A percentile compares a stretch with the other conserved stretches of the same genome.
These are phyloP conservation scores for Caenorhabditis sinica DNA, from an alignment of 2,888 invertebrate genomes.

Conservation along the genomic window DNA sequence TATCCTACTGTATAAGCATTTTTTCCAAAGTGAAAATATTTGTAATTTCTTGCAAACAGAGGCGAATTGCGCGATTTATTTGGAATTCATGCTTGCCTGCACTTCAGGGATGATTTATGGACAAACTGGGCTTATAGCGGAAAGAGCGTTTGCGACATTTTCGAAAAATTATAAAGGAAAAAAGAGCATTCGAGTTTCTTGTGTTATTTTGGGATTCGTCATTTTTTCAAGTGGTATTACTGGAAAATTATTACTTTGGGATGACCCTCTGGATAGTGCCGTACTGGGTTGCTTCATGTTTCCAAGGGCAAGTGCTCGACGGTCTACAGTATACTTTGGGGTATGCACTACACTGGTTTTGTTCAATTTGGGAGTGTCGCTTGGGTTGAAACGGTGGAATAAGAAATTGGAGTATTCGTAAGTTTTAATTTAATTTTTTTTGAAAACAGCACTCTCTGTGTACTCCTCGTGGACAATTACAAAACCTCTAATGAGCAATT, in stretches of 20 bases:
- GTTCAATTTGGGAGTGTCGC: slow-evolving; percentile 17
- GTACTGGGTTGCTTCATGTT: slow-evolving; percentile 25
- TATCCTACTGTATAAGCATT: slow-evolving; percentile 24
- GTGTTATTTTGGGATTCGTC: background rate
- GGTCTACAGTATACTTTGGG: slow-evolving; percentile 4
- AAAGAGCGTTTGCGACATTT: slow-evolving; percentile 29
- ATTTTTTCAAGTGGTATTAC: slow-evolving; percentile 5
- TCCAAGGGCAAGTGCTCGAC: slow-evolving; percentile 3
- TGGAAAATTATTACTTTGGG: slow-evolving; percentile 10
- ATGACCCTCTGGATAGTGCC: slow-evolving; percentile 22
- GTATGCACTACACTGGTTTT: slow-evolving; percentile 8
- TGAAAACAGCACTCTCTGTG: no score
- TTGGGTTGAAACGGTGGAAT: slow-evolving; percentile 21
- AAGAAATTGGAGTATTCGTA: slow-evolving; percentile 29
- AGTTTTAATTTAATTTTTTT: no score
- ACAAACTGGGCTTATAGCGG: slow-evolving; percentile 46
- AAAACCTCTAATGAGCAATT: background rate
- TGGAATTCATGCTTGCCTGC: slow-evolving; percentile 10
- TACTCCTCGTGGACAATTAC: background rate
- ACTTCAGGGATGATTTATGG: slow-evolving; percentile 49
- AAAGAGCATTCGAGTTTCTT: background rate
- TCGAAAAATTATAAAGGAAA: background rate
- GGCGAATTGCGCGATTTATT: slow-evolving; percentile 28
- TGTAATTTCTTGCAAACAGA: slow-evolving; percentile 40
- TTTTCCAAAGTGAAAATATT: slow-evolving; percentile 9